phyloP scores from a whole-genome alignment of 2,888 invertebrate genomes.

The Anaspis maculata region DNA sequence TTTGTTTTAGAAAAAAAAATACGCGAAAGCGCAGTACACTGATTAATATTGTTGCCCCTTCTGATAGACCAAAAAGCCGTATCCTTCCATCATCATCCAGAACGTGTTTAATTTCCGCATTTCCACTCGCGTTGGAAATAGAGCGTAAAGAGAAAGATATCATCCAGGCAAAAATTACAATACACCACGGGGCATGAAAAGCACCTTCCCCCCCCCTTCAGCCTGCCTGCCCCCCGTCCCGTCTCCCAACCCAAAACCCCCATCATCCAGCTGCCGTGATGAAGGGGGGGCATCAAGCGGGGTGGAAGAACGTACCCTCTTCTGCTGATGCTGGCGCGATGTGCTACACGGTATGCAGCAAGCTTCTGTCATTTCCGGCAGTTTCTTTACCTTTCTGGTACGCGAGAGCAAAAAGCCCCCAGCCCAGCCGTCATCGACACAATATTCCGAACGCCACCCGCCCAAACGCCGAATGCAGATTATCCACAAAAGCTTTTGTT shows the following conservation, averaged over 20 bases:
- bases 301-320: slow-evolving; percentile 1
- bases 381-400: slow-evolving; percentile 6
- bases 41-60: too few relatives aligned
- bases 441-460: slow-evolving; percentile 4
- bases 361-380: slow-evolving; percentile 6
- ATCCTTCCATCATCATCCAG: too few relatives aligned
- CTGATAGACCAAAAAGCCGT: too few relatives aligned
- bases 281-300: too few relatives aligned
- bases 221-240: too few relatives aligned
- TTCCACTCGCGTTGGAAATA: slow-evolving; percentile 8
- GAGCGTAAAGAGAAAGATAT: slow-evolving; percentile 9
- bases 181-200: too few relatives aligned
- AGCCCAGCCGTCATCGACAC: slow-evolving; percentile 5
- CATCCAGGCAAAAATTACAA: slow-evolving; percentile 9
- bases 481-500: slow-evolving; percentile 3
- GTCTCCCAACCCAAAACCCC: too few relatives aligned
- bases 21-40: too few relatives aligned
- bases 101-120: slow-evolving; percentile 10
- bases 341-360: slow-evolving; percentile 1
- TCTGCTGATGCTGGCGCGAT: slow-evolving; percentile 5
- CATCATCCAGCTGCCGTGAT: too few relatives aligned
- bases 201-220: too few relatives aligned
- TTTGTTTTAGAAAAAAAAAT: too few relatives aligned
- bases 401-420: slow-evolving; percentile 5
- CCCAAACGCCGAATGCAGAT: slow-evolving; percentile 10